Conservation (phyloP, 2,113 vertebrate genomes). For the Marcusenius ussheri region DNA sequence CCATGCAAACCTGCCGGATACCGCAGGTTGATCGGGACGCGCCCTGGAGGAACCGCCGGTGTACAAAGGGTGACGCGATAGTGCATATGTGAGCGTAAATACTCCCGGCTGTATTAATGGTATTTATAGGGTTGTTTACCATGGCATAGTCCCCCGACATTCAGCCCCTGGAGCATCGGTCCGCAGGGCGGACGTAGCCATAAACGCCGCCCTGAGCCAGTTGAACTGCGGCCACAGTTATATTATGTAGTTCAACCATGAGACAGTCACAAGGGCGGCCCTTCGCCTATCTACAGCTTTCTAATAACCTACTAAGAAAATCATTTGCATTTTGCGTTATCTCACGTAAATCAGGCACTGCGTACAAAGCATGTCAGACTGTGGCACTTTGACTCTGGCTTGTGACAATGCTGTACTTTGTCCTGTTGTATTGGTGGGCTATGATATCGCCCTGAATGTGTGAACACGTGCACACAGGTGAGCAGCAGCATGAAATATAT, state of each 20-base stretch:
- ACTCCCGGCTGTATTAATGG: not conserved
- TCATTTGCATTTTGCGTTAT: not conserved
- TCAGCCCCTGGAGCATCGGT: not conserved
- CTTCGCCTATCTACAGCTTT: not conserved
- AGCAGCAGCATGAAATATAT: not conserved
- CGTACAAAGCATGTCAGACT: not conserved
- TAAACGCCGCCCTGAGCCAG: not conserved
- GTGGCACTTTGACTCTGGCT: not conserved
- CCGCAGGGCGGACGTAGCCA: not conserved
- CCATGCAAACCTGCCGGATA: conserved; percentile 8
- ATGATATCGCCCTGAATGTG: not conserved
- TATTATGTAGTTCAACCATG: not conserved
- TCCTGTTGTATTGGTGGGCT: not conserved
- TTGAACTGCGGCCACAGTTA: not conserved
- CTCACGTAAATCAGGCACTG: not conserved
- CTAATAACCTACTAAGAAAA: not conserved
- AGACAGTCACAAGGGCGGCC: not conserved
- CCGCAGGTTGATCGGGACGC: not conserved
- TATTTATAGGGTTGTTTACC: conserved; percentile 40
- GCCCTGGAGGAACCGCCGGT: conserved; percentile 36
- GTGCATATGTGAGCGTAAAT: not conserved
- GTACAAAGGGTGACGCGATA: conserved; percentile 48
- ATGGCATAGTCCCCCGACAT: conserved; percentile 14
- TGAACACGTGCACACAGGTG: not conserved
- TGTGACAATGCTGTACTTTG: not conserved